Evolutionary conservation across 1,140 invertebrate genomes (phyloP).

Genomic region (Drosophila chauvacae): DNA sequence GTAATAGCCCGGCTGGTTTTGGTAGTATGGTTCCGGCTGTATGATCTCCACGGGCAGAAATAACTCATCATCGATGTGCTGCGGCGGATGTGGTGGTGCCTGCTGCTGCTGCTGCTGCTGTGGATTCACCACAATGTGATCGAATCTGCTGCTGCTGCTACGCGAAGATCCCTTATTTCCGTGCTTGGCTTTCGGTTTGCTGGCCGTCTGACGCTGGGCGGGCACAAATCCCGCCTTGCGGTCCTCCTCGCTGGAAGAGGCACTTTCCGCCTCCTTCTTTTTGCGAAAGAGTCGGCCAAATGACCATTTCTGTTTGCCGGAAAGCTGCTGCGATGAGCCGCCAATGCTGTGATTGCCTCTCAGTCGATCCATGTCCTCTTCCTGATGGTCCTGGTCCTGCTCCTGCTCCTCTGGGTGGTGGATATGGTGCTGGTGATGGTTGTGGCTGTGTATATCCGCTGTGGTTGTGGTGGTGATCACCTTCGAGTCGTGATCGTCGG

Average conservation of each 20-base stretch:
- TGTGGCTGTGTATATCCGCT: constrained; percentile 35
- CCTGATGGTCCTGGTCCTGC: constrained; percentile 15
- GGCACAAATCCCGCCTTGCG: constrained; percentile 85
- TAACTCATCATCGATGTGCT: constrained; percentile 85
- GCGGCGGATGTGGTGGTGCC: constrained; percentile 17
- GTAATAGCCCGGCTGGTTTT: constrained; percentile 84
- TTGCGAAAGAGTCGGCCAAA: constrained; percentile 89
- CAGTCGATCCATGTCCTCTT: constrained; percentile 68
- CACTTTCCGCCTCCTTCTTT: constrained; percentile 87
- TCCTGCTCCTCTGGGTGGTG: constrained; percentile 25
- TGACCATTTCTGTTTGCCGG: constrained; percentile 89
- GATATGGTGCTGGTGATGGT: constrained; percentile 3
- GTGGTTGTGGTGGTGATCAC: constrained; percentile 43
- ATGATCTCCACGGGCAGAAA: constrained; percentile 85
- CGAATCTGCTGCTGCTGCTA: constrained; percentile 85
- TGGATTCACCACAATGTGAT: constrained; percentile 85
- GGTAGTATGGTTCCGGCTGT: constrained; percentile 84
- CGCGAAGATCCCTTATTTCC: constrained; percentile 72
- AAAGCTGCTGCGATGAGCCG: constrained; percentile 62
- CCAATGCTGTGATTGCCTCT: constrained; percentile 61
- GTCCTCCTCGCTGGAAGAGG: constrained; percentile 88
- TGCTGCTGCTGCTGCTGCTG: constrained; percentile 18
- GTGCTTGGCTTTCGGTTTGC: constrained; percentile 69
- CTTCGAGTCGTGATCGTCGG: constrained; percentile 54
- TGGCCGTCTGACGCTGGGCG: constrained; percentile 54